Evolutionary conservation across 1,140 invertebrate species (phyloP).

Genomic region (Physella acuta): DNA sequence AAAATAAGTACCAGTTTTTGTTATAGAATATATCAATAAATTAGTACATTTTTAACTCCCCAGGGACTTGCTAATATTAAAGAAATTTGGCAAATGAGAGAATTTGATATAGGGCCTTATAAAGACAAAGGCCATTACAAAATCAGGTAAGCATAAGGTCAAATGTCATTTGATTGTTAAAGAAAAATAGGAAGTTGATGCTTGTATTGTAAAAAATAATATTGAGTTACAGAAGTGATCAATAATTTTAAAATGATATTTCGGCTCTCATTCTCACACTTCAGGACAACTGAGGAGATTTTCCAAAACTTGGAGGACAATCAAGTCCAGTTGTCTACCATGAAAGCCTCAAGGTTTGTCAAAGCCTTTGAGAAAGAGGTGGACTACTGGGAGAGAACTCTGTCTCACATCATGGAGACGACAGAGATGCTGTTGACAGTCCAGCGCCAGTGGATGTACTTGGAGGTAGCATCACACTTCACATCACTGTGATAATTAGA

Average conservation of each 20-base stretch:
- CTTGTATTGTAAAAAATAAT: no score
- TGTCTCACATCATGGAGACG: conserved; percentile 77
- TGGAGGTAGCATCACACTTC: conserved; percentile 64
- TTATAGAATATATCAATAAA: no score
- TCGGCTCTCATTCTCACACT: no score
- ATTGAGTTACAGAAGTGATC: no score
- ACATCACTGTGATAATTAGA: not conserved
- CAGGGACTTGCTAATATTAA: conserved; percentile 72
- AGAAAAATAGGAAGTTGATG: no score
- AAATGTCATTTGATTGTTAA: no score
- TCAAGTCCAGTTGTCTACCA: conserved; percentile 68
- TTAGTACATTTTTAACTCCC: not conserved
- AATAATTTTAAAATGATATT: no score
- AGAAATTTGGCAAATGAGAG: conserved; percentile 71
- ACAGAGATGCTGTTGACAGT: conserved; percentile 75
- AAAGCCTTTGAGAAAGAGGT: conserved; percentile 79
- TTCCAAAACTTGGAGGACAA: conserved; percentile 64
- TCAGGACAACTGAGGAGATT: conserved; percentile 61
- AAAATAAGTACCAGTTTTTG: no score
- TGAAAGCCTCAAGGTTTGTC: conserved; percentile 84
- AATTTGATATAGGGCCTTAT: conserved; percentile 72
- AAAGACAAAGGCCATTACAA: conserved; percentile 68
- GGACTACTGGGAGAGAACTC: conserved; percentile 78
- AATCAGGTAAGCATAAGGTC: conserved; percentile 54
- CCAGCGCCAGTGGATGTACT: conserved; percentile 78